Conservation (phyloP, 2,113 vertebrate genomes). For the Tringa solitaria region DNA sequence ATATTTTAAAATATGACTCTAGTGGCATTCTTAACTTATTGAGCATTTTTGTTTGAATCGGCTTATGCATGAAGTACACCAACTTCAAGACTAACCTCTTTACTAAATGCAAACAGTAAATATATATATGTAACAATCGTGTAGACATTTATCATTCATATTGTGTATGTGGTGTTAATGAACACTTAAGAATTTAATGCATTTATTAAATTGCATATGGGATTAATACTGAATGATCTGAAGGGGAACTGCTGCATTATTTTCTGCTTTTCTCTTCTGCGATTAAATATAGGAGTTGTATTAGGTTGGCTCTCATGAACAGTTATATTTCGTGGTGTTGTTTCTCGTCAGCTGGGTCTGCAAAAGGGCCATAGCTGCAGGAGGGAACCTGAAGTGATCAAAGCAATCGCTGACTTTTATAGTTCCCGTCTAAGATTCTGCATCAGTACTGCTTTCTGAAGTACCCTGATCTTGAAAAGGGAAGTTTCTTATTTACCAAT, state of each 20-base stretch:
- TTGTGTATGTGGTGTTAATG: neutral
- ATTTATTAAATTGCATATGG: neutral
- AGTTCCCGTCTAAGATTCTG: neutral
- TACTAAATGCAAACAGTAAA: neutral
- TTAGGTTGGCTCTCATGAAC: neutral
- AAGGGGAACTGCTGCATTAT: neutral
- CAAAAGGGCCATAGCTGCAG: neutral
- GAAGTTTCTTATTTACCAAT: neutral
- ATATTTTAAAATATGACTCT: neutral
- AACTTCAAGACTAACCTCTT: neutral
- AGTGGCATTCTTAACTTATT: neutral
- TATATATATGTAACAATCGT: neutral
- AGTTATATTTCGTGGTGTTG: neutral
- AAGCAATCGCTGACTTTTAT: neutral
- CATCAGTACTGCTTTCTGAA: neutral
- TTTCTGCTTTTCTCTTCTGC: neutral
- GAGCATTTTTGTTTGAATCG: neutral
- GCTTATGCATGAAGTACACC: neutral
- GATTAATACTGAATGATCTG: neutral
- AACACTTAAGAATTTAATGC: neutral
- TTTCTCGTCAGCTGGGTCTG: neutral
- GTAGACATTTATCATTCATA: neutral
- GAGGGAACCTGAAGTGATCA: neutral
- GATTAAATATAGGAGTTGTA: neutral
- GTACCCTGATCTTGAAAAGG: neutral